Percentiles rank a stretch among this genome's conserved stretches.
phyloP scores from a whole-genome alignment of 2,888 invertebrate species.

The Drosophila suboccidentalis region DNA sequence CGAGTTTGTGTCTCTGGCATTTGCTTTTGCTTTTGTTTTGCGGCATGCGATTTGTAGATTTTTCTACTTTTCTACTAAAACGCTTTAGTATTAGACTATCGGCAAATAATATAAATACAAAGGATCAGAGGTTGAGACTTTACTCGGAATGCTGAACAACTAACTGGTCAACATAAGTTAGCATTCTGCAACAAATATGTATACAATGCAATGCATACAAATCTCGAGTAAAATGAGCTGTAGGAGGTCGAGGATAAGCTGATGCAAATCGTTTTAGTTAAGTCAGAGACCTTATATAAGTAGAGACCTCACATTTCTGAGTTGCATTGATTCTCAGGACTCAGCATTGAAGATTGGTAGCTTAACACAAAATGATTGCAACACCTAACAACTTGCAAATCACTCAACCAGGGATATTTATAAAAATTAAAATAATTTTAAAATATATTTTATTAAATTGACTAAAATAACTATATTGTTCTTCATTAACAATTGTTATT shows the following conservation, averaged over 20 bases:
- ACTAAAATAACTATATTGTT: too few species aligned
- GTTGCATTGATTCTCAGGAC: conserved; percentile 27
- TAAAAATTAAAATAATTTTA: too few species aligned
- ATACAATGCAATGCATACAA: conserved; percentile 39
- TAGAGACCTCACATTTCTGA: conserved; percentile 15
- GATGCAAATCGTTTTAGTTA: conserved; percentile 45
- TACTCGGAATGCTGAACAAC: conserved; percentile 51
- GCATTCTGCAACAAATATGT: conserved; percentile 76
- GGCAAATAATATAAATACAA: conserved; percentile 57
- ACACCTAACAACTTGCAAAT: conserved; percentile 48
- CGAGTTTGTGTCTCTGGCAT: conserved; percentile 53
- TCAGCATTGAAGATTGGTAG: conserved; percentile 19
- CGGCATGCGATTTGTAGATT: conserved; percentile 73
- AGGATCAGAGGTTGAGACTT: background rate
- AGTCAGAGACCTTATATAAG: conserved; percentile 18
- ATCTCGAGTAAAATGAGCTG: background rate
- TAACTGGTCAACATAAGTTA: conserved; percentile 76
- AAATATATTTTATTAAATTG: too few species aligned
- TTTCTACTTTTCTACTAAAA: conserved; percentile 69
- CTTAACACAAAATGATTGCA: conserved; percentile 34
- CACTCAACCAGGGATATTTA: conserved; percentile 30
- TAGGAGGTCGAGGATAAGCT: conserved; percentile 14
- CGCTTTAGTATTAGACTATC: conserved; percentile 67
- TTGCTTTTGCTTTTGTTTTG: conserved; percentile 71
- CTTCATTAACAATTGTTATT: too few species aligned